Evolutionary conservation across 2,888 invertebrate genomes (phyloP), one percentile per base, ranked within the genome.

Genomic region (Apamea crenata): DNA sequence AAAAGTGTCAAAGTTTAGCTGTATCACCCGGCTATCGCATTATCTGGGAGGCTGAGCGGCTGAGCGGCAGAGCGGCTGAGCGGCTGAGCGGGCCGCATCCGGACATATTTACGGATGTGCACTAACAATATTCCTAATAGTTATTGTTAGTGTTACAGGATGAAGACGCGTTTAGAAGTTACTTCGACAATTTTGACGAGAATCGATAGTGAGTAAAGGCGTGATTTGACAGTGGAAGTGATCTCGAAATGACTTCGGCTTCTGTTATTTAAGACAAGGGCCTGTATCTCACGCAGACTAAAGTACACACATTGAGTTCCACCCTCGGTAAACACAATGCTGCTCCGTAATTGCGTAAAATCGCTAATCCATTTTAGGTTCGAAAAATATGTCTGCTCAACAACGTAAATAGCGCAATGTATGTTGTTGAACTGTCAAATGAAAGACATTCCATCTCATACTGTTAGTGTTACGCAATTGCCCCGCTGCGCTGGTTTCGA

Each of bases 111-210:
- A 88, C 87, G 82, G 72, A 80, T 78, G 59, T 88, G 86, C 87
- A 78, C 75, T 88, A 86, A 88, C 88, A 86, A 89, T 88, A 87
- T 88, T 88, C 87, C 85, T 88, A 83, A 88, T 80, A 84, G 84
- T 89, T 88, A 89, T 84, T 83, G 86, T 89, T 81, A 80, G 68
- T 71, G 78, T 63, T 72, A 61, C 40, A 25, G 5, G 44, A 74
- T 59, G 50, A 7, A 56, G 80, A 74, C 72, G 36, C 59, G 29
- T n/a, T 74, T 70, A 69, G 69, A 80, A 65, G 75, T 75, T 65
- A 85, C 85, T 56, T 47, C 32, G 32, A 25, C 0, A 16, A 67
- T 77, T 56, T 76, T 29, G 8, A 0, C 29, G 16, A 56, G n/a
- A 53, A 53, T 10, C 7, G 10, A n/a, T 36, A n/a, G 16, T 71